phyloP scores from a whole-genome alignment of 2,113 vertebrate genomes.

The Crotalus tigris region DNA sequence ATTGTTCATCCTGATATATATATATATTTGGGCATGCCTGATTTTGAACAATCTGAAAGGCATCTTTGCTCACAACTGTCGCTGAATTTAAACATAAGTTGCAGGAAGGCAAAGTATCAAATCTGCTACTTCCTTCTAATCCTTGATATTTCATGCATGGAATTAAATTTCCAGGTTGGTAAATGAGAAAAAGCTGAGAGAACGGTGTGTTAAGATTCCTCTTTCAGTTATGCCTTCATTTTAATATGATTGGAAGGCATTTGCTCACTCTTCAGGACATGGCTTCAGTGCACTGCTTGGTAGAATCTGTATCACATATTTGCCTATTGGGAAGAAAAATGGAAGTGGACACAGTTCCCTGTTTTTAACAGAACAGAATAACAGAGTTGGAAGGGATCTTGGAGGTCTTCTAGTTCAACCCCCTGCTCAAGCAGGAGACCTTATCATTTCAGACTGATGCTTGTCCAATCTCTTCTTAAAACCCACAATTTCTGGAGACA shows the following conservation, averaged over 20 bases:
- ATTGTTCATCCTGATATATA: neutral
- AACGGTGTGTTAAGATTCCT: conserved; percentile 6
- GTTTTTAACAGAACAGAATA: neutral
- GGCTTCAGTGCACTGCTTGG: conserved; percentile 19
- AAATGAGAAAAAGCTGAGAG: conserved; percentile 27
- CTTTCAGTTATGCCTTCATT: conserved; percentile 31
- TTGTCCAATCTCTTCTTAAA: neutral
- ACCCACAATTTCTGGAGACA: neutral
- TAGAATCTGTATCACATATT: neutral
- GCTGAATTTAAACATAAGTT: neutral
- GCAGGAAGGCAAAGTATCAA: neutral
- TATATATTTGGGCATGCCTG: neutral
- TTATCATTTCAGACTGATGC: neutral
- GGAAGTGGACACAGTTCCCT: neutral
- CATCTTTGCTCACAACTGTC: neutral
- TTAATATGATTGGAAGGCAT: conserved; percentile 22
- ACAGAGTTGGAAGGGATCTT: neutral
- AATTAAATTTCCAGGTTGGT: conserved; percentile 39
- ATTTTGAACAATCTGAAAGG: neutral
- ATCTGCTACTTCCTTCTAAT: neutral
- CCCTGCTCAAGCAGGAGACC: neutral
- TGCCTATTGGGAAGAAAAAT: neutral
- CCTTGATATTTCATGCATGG: conserved; percentile 5
- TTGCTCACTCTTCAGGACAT: conserved; percentile 31
- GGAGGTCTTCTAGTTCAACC: neutral